These are phyloP conservation scores for Scophthalmus maximus DNA, from an alignment of 2,113 vertebrate genomes.

Conservation along the genomic window DNA sequence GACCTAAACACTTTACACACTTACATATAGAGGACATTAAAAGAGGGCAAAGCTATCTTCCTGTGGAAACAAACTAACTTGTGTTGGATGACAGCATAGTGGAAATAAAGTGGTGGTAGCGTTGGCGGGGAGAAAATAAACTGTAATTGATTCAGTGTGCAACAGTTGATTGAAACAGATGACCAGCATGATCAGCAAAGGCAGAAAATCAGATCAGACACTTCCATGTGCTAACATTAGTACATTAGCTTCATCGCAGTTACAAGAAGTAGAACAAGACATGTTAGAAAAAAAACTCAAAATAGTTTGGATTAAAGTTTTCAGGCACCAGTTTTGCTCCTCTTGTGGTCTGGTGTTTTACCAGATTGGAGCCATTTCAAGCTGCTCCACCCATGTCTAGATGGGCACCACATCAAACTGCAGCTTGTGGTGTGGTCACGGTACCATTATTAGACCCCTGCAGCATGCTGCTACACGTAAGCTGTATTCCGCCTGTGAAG, in stretches of 20 bases:
- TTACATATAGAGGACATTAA: background rate
- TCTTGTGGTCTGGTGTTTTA: slow-evolving; percentile 59
- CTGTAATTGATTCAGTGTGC: background rate
- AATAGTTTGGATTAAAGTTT: slow-evolving; percentile 33
- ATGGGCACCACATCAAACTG: slow-evolving; percentile 73
- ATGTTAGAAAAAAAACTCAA: slow-evolving; percentile 12
- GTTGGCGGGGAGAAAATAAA: background rate
- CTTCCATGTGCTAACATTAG: background rate
- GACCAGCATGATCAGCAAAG: background rate
- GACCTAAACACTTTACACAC: background rate
- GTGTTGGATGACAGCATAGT: slow-evolving; percentile 23
- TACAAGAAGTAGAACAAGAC: background rate
- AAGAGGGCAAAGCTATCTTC: background rate
- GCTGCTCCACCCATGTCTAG: slow-evolving; percentile 74
- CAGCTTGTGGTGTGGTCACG: slow-evolving; percentile 65
- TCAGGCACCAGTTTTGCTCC: slow-evolving; percentile 39
- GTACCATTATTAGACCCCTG: slow-evolving; percentile 65
- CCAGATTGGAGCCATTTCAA: slow-evolving; percentile 60
- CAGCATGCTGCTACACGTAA: slow-evolving; percentile 43
- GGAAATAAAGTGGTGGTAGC: slow-evolving; percentile 32
- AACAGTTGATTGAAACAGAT: background rate
- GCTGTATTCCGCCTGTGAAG: slow-evolving; percentile 5
- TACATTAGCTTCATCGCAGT: background rate
- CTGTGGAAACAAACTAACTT: slow-evolving; percentile 13
- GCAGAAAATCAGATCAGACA: background rate